Evolutionary conservation across 64 coral and sea anemone species (phyloP).

Genomic region (Cladopsammia gracilis): DNA sequence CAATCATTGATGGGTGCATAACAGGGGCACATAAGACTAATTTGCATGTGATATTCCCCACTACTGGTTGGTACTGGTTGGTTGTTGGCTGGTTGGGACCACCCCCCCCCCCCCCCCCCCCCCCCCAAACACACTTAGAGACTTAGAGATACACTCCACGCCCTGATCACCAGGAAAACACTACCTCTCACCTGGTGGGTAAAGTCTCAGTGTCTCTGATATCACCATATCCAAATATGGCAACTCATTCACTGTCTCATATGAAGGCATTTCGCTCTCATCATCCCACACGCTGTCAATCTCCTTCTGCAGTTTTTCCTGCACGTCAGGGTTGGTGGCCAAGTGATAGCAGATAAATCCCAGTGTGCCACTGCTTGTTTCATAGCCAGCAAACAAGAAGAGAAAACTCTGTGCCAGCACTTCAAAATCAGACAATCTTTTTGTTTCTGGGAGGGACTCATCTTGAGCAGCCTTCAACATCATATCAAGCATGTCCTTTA

Average conservation of each 20-base stretch:
- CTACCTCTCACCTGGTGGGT: constrained; percentile 42
- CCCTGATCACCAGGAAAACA: background rate
- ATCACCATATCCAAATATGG: constrained; percentile 67
- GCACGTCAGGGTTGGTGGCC: constrained; percentile 52
- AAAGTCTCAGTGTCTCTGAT: constrained; percentile 67
- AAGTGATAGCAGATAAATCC: constrained; percentile 21
- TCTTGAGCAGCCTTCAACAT: constrained; percentile 28
- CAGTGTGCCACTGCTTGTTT: constrained; percentile 54
- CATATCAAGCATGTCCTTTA: constrained; percentile 41
- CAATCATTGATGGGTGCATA: no score
- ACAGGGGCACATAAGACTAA: no score
- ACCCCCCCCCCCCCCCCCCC: no score
- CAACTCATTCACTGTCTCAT: constrained; percentile 50
- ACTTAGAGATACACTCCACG: no score
- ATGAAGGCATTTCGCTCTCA: constrained; percentile 58
- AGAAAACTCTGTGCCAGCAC: constrained; percentile 54
- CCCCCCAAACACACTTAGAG: no score
- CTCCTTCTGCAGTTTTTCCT: constrained; percentile 51
- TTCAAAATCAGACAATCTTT: constrained; percentile 46
- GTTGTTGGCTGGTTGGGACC: no score
- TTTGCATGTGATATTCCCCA: no score
- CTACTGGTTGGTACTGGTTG: no score
- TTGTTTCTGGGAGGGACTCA: background rate
- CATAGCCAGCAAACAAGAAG: constrained; percentile 57
- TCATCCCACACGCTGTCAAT: constrained; percentile 36